Conservation (phyloP, 1,140 invertebrate species). For the Drosophila parabipectinata region DNA sequence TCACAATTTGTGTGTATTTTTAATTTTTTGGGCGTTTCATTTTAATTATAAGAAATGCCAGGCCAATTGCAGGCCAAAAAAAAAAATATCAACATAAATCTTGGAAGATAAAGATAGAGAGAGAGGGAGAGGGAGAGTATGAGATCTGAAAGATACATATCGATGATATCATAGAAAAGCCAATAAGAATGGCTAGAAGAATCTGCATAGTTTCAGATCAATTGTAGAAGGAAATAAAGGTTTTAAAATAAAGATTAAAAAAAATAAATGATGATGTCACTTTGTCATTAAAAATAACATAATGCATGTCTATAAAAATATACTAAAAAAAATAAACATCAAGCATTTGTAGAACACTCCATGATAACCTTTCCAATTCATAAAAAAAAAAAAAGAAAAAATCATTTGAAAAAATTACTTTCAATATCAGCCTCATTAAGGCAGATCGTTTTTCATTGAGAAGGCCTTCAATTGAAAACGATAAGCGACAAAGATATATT, state of each 20-base stretch:
- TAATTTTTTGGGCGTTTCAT: slow-evolving; percentile 41
- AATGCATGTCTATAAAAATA: too few species aligned
- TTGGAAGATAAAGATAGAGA: not conserved
- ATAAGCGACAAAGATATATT: slow-evolving; percentile 17
- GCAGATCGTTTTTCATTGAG: slow-evolving; percentile 30
- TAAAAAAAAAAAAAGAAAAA: not conserved
- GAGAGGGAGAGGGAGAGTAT: too few species aligned
- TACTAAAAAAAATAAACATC: too few species aligned
- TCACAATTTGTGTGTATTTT: slow-evolving; percentile 35
- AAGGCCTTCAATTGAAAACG: slow-evolving; percentile 47
- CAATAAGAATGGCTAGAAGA: too few species aligned
- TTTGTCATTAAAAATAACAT: not conserved
- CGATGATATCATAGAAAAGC: slow-evolving; percentile 41
- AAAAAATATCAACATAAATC: slow-evolving; percentile 49
- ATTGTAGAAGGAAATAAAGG: too few species aligned
- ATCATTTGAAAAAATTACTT: not conserved
- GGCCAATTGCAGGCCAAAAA: slow-evolving; percentile 43
- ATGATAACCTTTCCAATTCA: slow-evolving; percentile 1
- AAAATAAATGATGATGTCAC: too few species aligned
- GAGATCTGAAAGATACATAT: slow-evolving; percentile 8
- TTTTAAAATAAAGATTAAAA: too few species aligned
- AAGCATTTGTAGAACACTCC: too few species aligned
- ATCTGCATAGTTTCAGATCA: not conserved
- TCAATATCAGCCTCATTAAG: slow-evolving; percentile 20
- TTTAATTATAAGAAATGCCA: slow-evolving; percentile 54